Evolutionary conservation across 2,888 invertebrate species (phyloP).

Genomic region (Neoitamus cyanurus): DNA sequence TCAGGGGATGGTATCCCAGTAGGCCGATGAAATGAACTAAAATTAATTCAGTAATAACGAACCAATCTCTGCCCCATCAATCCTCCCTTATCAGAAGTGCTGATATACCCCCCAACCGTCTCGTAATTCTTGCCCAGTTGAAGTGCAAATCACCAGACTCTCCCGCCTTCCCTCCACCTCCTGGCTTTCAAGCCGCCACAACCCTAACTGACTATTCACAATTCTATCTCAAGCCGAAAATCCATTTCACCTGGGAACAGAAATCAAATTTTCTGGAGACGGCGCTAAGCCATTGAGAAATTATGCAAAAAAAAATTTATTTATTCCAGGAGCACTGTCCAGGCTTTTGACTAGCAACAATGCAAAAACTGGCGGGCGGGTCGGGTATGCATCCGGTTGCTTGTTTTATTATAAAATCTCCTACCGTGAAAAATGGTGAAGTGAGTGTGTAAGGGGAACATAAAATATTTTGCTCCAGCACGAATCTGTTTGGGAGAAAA

Average conservation of each 20-base stretch:
- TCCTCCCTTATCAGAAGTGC: not conserved
- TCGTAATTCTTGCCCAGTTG: not conserved
- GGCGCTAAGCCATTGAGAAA: not conserved
- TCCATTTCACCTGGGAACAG: not conserved
- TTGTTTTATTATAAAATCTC: not conserved
- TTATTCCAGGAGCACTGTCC: not conserved
- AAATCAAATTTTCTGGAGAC: not conserved
- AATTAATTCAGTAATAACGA: slow-evolving; percentile 1
- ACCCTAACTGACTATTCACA: not conserved
- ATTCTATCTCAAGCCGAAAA: not conserved
- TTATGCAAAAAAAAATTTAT: not conserved
- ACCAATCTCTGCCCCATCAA: not conserved
- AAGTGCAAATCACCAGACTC: not conserved
- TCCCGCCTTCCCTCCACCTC: not conserved
- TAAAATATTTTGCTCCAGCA: not conserved
- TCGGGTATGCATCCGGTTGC: not conserved
- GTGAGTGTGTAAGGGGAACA: not conserved
- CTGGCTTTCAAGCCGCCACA: not conserved
- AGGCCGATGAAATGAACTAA: not conserved
- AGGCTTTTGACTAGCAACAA: not conserved
- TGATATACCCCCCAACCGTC: not conserved
- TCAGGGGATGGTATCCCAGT: not conserved
- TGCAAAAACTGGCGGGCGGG: not conserved
- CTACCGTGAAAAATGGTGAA: not conserved
- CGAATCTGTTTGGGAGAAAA: not conserved